Evolutionary conservation across 2,113 vertebrate genomes (phyloP).

Genomic region (Rhabdomys dilectus): DNA sequence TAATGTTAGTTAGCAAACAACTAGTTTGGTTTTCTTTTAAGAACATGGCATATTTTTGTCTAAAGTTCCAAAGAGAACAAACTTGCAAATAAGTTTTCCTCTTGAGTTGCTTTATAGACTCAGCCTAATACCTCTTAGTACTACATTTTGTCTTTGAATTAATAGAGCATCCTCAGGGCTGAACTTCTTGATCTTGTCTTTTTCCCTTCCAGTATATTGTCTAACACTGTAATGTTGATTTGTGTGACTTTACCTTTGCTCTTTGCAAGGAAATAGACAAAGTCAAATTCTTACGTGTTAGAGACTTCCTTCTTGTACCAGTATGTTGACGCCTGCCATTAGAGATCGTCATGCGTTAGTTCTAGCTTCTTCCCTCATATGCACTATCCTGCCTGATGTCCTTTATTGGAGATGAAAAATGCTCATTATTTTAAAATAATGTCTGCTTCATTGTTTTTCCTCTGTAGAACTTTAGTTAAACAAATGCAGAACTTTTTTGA

Average conservation of each 20-base stretch:
- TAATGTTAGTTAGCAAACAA: conserved; percentile 10
- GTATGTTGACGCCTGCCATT: background rate
- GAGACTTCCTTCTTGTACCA: background rate
- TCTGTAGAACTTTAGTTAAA: conserved; percentile 9
- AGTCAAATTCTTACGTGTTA: conserved; percentile 12
- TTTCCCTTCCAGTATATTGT: background rate
- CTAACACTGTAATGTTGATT: background rate
- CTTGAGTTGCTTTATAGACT: conserved; percentile 46
- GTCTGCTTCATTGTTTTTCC: background rate
- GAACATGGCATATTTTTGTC: background rate
- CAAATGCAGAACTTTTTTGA: background rate
- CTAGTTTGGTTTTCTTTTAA: conserved; percentile 41
- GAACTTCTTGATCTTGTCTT: background rate
- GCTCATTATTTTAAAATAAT: conserved; percentile 35
- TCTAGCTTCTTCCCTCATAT: background rate
- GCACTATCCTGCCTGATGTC: background rate
- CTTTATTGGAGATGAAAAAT: conserved; percentile 32
- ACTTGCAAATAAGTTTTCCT: background rate
- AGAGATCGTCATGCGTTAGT: conserved; percentile 22
- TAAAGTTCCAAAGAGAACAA: conserved; percentile 52
- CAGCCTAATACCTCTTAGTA: background rate
- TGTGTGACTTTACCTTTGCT: background rate
- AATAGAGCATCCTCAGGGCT: background rate
- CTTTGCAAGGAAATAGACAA: background rate
- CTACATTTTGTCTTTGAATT: background rate